phyloP scores from a whole-genome alignment of 2,888 invertebrate genomes.

The Osmoderma eremita region DNA sequence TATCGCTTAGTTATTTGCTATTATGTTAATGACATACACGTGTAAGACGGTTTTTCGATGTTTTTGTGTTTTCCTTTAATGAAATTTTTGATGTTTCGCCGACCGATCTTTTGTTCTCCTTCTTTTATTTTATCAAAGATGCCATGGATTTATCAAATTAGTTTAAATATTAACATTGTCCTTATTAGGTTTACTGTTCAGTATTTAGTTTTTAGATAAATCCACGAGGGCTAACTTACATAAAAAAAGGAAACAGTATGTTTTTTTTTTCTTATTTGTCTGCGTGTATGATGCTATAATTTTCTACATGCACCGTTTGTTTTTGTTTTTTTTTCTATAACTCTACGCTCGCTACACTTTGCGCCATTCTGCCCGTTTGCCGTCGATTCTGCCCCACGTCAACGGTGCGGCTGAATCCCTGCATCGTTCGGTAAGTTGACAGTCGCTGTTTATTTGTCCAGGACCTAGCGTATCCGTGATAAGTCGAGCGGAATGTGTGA shows the following conservation, averaged over 20 bases:
- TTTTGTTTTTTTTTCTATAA: constrained; percentile 65
- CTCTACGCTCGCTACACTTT: constrained; percentile 64
- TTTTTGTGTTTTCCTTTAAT: constrained; percentile 36
- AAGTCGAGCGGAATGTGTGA: constrained; percentile 10
- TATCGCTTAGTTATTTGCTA: constrained; percentile 42
- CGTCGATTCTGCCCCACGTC: constrained; percentile 56
- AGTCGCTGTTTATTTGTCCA: constrained; percentile 49
- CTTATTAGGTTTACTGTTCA: no score
- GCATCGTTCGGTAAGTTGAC: constrained; percentile 62
- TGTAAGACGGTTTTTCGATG: constrained; percentile 34
- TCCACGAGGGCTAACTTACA: constrained; percentile 16
- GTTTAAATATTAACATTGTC: not conserved
- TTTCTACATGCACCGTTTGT: constrained; percentile 65
- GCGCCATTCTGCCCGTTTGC: constrained; percentile 60
- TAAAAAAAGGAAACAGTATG: constrained; percentile 38
- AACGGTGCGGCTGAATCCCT: constrained; percentile 54
- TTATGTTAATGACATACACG: constrained; percentile 40
- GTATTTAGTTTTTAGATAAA: constrained; percentile 6
- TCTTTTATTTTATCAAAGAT: constrained; percentile 14
- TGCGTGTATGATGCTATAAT: constrained; percentile 54
- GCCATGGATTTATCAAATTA: constrained; percentile 20
- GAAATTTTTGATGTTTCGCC: constrained; percentile 8
- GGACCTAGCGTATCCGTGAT: constrained; percentile 44
- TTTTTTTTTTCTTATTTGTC: constrained; percentile 42
- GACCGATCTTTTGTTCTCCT: constrained; percentile 25